Evolutionary conservation across 1,140 invertebrate species (phyloP), one percentile per base, ranked within the genome.

Genomic region (Agrilus planipennis): DNA sequence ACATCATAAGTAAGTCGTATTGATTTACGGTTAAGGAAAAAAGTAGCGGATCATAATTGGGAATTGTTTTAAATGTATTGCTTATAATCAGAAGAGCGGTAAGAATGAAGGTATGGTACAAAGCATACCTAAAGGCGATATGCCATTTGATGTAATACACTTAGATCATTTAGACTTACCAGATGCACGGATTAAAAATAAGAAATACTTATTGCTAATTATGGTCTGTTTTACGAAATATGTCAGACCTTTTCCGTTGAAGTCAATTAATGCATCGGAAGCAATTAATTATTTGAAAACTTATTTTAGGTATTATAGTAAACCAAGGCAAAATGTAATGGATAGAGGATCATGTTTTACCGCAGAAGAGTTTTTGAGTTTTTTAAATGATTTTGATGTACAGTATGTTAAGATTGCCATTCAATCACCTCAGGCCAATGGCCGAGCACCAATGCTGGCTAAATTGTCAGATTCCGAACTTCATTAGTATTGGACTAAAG

Each of bases 121-220:
- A 31, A 49, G 12, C 27, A 53, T 55, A 17, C 52, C 52, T 17
- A 53, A 55, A 31, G 53, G 47, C 6, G 42, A 51, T 16, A 28
- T 42, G 22, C 59, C 52, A 0, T 58, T 61, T 44, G n/a, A 41
- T 7, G 51, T 42, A 0, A 14, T 56, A 10, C 56, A 58, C 39
- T 44, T 59, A 10, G 54, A 60, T 30, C 56, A 60, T 48, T 46
- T 50, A 16, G 54, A 52, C 2, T 53, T 54, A 18, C 14, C 47
- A 23, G 39, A 46, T 19, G 47, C 44, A 38, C 28, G 37, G 0
- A 5, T 7, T 7, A 30, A 21, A 7, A 23, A 27, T 12, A 34
- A 50, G 4, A 42, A 37, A 44, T 49, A 53, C 35, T 34, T 57
- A 19, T 49, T 55, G n/a, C 38, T 25, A 15, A 29, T 54, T 15